phyloP scores from a whole-genome alignment of 2,888 invertebrate genomes.

The Psylliodes chrysocephalus region DNA sequence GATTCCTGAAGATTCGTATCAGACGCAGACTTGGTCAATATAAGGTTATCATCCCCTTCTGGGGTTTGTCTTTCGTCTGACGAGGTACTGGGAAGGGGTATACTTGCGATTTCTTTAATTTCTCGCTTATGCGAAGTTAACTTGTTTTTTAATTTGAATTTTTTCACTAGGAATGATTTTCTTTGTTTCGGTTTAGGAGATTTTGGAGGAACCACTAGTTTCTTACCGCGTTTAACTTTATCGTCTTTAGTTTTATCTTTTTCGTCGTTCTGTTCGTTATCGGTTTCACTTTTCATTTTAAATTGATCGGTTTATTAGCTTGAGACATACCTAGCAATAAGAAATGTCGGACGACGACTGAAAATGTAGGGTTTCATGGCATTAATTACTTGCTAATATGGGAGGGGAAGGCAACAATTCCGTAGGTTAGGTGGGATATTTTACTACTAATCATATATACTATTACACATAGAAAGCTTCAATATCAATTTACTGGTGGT shows the following conservation, averaged over 20 bases:
- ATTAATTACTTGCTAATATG: constrained; percentile 40
- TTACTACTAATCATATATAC: constrained; percentile 15
- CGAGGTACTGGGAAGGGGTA: constrained; percentile 47
- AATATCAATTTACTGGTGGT: background rate
- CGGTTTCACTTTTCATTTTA: constrained; percentile 53
- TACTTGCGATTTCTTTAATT: constrained; percentile 40
- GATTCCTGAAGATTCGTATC: constrained; percentile 57
- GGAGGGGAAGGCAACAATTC: constrained; percentile 32
- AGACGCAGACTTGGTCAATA: constrained; percentile 54
- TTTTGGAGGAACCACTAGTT: constrained; percentile 46
- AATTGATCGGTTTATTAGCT: constrained; percentile 17
- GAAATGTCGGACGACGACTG: constrained; percentile 44
- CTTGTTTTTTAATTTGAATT: constrained; percentile 53
- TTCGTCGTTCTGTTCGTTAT: constrained; percentile 37
- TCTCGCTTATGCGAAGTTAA: constrained; percentile 30
- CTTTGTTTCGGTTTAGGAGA: constrained; percentile 49
- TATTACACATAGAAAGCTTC: background rate
- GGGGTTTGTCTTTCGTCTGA: constrained; percentile 52
- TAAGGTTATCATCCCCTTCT: constrained; percentile 54
- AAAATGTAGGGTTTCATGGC: constrained; percentile 43
- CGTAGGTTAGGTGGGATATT: constrained; percentile 24
- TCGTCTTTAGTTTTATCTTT: constrained; percentile 35
- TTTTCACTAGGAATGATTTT: constrained; percentile 53
- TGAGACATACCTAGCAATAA: constrained; percentile 36
- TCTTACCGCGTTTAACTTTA: constrained; percentile 43